Conservation (phyloP, 2,888 invertebrate species). For the Nezara viridula region DNA sequence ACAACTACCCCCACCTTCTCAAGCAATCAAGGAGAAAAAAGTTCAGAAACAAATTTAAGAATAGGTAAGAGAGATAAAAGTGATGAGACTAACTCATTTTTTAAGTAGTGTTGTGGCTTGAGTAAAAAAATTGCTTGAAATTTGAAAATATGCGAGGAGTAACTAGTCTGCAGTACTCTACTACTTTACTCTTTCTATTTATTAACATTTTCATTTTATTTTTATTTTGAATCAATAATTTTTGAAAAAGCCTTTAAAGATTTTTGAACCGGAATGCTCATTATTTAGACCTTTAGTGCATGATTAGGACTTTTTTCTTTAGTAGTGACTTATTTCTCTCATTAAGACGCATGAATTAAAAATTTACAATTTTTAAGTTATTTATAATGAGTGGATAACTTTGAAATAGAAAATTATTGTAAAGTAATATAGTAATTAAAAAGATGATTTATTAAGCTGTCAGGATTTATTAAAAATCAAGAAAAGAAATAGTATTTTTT, state of each 20-base stretch:
- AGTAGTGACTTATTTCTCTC: not conserved
- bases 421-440: not conserved
- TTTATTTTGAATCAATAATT: not conserved
- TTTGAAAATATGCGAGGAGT: not conserved
- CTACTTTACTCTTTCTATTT: not conserved
- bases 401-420: not conserved
- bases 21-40: slow-evolving; percentile 62
- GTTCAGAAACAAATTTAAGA: slow-evolving; percentile 63
- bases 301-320: not conserved
- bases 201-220: not conserved
- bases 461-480: not conserved
- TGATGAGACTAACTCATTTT: not conserved
- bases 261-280: not conserved
- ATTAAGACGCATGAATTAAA: not conserved
- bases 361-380: not conserved
- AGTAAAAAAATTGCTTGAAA: slow-evolving; percentile 3
- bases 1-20: slow-evolving; percentile 62
- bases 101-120: not conserved
- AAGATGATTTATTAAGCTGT: not conserved
- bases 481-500: not conserved
- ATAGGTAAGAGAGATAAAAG: slow-evolving; percentile 61
- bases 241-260: not conserved
- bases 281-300: not conserved
- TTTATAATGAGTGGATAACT: not conserved
- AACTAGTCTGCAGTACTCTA: not conserved